These are phyloP conservation scores for Barnardius zonarius DNA, from an alignment of 2,113 vertebrate species.

Conservation along the genomic window DNA sequence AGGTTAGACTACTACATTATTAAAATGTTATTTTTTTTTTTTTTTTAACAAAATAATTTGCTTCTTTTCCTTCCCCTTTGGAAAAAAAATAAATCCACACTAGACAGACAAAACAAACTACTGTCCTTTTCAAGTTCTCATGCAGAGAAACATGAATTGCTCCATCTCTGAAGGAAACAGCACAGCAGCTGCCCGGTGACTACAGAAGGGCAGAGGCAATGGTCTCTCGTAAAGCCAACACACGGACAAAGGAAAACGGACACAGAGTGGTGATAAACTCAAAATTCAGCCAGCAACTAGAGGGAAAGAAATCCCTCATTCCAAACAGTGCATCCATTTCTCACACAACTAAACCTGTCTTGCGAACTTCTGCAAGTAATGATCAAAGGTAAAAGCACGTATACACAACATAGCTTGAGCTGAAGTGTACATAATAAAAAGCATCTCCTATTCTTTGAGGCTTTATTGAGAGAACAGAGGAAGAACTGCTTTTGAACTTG, in stretches of 20 bases:
- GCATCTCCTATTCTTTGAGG: conserved; percentile 1
- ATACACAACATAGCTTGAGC: conserved; percentile 4
- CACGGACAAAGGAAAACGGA: background rate
- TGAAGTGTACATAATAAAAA: background rate
- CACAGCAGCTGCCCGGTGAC: conserved; percentile 10
- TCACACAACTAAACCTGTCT: conserved; percentile 20
- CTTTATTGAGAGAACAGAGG: background rate
- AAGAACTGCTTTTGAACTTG: conserved; percentile 3
- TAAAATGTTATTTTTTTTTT: conserved; percentile 9
- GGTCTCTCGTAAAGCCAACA: background rate
- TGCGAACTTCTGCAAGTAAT: conserved; percentile 28
- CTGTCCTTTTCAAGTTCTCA: background rate
- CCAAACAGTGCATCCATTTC: background rate
- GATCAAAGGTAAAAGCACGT: conserved; percentile 21
- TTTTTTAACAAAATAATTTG: conserved; percentile 4
- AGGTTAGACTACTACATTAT: conserved; percentile 57
- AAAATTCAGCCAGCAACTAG: background rate
- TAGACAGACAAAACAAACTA: background rate
- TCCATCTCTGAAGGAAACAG: background rate
- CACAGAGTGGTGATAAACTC: background rate
- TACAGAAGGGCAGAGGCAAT: background rate
- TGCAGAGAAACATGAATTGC: background rate
- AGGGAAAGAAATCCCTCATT: background rate
- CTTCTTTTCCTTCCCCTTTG: background rate
- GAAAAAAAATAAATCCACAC: background rate